Evolutionary conservation across 92 coral and sea anemone genomes (phyloP).

Genomic region (Bergia sp.): DNA sequence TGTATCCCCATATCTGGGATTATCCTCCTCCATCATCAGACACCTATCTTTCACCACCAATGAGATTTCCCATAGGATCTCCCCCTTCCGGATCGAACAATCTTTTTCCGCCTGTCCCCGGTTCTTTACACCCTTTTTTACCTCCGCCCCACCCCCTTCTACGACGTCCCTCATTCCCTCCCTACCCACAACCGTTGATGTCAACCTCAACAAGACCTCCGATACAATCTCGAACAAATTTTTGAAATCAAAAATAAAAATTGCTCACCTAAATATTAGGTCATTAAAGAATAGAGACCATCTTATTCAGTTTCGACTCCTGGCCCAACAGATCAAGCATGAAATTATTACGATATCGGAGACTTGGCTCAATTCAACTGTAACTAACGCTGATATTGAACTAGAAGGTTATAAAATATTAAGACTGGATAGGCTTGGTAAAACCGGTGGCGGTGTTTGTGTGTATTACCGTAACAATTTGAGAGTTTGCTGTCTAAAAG

Average conservation of each 20-base stretch:
- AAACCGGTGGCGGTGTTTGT: conserved; percentile 37
- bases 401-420: conserved; percentile 38
- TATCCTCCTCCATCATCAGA: no score
- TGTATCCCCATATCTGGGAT: no score
- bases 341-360: conserved; percentile 40
- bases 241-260: background rate
- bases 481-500: background rate
- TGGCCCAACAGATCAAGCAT: conserved; percentile 19
- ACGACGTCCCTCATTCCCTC: no score
- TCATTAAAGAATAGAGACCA: conserved; percentile 34
- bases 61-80: no score
- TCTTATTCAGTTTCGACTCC: conserved; percentile 35
- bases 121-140: no score
- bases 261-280: conserved; percentile 37
- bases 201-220: no score
- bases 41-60: no score
- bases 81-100: no score
- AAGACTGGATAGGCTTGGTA: conserved; percentile 40
- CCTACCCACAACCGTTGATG: no score
- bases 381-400: conserved; percentile 37
- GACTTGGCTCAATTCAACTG: conserved; percentile 40
- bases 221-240: no score
- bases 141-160: no score
- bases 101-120: no score
- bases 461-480: background rate